These are phyloP conservation scores for Kradibia gibbosae DNA, from an alignment of 1,140 invertebrate genomes.

Conservation along the genomic window DNA sequence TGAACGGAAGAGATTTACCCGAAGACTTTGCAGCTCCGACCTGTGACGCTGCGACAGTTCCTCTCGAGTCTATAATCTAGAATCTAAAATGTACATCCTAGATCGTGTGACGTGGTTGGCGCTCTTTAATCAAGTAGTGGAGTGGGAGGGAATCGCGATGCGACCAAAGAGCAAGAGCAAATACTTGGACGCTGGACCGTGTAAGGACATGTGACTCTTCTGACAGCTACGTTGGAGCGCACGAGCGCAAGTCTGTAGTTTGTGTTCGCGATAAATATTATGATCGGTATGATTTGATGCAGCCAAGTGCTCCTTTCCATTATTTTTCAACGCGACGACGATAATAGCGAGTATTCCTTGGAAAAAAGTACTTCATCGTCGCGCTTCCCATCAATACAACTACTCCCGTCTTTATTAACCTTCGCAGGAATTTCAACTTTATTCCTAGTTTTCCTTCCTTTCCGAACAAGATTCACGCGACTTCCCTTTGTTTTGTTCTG, in stretches of 20 bases:
- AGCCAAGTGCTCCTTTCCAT: background rate
- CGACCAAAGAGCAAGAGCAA: no score
- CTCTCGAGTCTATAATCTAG: no score
- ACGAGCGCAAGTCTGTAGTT: background rate
- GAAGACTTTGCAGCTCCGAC: no score
- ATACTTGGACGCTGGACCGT: no score
- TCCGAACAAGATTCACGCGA: background rate
- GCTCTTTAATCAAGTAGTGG: conserved; percentile 17
- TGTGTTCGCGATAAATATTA: background rate
- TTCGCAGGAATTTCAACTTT: background rate
- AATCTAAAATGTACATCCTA: background rate
- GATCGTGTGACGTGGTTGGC: background rate
- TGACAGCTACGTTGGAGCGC: conserved; percentile 2
- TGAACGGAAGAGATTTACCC: no score
- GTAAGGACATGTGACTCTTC: conserved; percentile 8
- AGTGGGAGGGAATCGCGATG: no score
- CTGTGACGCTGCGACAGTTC: no score
- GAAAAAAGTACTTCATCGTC: background rate
- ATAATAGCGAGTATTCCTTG: background rate
- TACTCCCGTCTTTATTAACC: conserved; percentile 1
- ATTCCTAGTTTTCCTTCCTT: background rate
- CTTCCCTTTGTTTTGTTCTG: background rate
- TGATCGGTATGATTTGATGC: background rate
- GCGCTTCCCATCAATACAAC: background rate
- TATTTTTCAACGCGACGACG: background rate